Percentiles rank a stretch among this genome's conserved stretches.
Evolutionary conservation across 2,888 invertebrate genomes (phyloP).

Genomic region (Rutpela maculata): DNA sequence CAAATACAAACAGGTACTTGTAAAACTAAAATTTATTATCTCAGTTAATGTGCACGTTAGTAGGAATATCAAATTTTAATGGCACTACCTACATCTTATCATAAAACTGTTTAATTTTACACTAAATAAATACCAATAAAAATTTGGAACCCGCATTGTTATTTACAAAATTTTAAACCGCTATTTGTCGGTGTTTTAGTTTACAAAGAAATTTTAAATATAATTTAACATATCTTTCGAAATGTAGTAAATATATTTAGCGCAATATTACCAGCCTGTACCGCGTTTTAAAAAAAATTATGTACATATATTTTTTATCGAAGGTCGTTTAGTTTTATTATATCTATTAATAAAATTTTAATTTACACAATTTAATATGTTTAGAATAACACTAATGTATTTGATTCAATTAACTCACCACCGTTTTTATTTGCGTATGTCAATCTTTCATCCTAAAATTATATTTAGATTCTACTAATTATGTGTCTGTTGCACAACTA

Average conservation of each 20-base stretch:
- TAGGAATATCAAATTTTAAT: background rate
- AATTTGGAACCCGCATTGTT: background rate
- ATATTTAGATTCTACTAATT: constrained; percentile 33
- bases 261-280: background rate
- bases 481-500: constrained; percentile 2
- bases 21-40: background rate
- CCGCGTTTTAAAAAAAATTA: background rate
- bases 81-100: background rate
- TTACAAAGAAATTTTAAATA: background rate
- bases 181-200: background rate
- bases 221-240: background rate
- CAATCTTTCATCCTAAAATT: constrained; percentile 17
- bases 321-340: constrained; percentile 22
- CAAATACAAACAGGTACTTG: background rate
- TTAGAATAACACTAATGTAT: constrained; percentile 14
- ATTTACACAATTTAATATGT: constrained; percentile 11
- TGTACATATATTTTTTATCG: background rate
- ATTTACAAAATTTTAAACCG: background rate
- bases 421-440: constrained; percentile 32
- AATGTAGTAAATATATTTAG: constrained; percentile 2
- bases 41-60: background rate
- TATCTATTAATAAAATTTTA: constrained; percentile 27
- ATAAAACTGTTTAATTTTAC: background rate
- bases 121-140: background rate
- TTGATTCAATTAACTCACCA: constrained; percentile 11